Base-by-base conservation (phyloP, 1,140 invertebrate species). In the Pseudomyrmex cubaensis region DNA sequence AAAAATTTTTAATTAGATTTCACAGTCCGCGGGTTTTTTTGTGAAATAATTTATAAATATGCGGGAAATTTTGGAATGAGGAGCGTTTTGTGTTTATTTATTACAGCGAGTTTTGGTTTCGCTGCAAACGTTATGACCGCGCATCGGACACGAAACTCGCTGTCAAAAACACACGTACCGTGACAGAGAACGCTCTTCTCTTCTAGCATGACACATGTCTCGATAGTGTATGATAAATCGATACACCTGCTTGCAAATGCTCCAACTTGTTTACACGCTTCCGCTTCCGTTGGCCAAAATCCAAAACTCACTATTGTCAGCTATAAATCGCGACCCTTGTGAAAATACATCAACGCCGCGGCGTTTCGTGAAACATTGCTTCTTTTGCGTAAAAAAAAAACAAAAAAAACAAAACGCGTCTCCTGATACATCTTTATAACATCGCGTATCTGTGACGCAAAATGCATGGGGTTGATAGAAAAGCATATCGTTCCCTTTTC, bases 251-350 rank as follows among this genome's bases (percentile, higher is more conserved):
- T 80, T 72, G 66, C 54, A 80, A 80, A 70, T 72, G 76, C 54
- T 80, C 48, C 66, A 80, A 50, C 54, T 80, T 80, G 64, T 80
- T 80, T 72, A 80, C 66, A 59, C 54, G 76, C 48, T 78, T 78
- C 66, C 76, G 76, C 59, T 80, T 80, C 44, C 76, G 76, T 80
- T 61, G 66, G 76, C 76, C 76, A 59, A 72, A 80, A 80, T 80
- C 76, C 64, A 72, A 59, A 57, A 72, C 20, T 80, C 76, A 48
- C 76, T 35, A 72, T 80, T 70, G 76, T 80, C 66, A 72, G 54
- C 44, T 72, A 80, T 72, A 80, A 80, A 80, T 80, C 54, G 22
- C 9, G 35, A 20, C 54, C 35, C 4, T 12, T 35, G 12, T 59
- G 54, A 17, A 70, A 61, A 80, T 59, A 50, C 54, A 72, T 80